phyloP scores from a whole-genome alignment of 2,797 vertebrate species.

The Pempheris klunzingeri region DNA sequence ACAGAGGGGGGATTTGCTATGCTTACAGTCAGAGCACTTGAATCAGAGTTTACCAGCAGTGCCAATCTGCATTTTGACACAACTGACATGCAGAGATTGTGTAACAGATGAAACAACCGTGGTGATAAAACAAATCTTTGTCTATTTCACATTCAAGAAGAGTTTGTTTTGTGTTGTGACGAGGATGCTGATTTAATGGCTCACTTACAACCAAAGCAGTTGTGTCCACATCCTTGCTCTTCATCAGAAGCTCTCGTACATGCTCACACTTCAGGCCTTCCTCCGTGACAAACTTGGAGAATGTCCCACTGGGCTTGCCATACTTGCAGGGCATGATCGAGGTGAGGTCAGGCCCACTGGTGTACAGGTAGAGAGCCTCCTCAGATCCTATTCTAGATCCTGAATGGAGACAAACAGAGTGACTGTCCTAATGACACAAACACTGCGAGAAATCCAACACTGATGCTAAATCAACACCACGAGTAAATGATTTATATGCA shows the following conservation, averaged over 20 bases:
- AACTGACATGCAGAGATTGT: constrained; percentile 6
- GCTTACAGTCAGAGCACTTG: constrained; percentile 41
- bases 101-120: constrained; percentile 9
- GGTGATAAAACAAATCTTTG: constrained; percentile 11
- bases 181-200: background rate
- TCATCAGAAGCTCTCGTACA: constrained; percentile 92
- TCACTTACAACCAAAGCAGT: constrained; percentile 91
- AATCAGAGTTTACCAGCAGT: constrained; percentile 28
- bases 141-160: background rate
- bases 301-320: constrained; percentile 86
- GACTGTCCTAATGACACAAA: constrained; percentile 12
- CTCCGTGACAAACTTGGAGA: constrained; percentile 92
- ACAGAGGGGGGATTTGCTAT: constrained; percentile 43
- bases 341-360: constrained; percentile 93
- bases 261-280: constrained; percentile 91
- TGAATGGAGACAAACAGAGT: constrained; percentile 65
- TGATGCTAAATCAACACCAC: background rate
- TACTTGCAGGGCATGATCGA: constrained; percentile 98
- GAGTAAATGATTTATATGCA: constrained; percentile 23
- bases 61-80: constrained; percentile 7
- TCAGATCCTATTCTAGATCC: constrained; percentile 92
- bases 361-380: constrained; percentile 94
- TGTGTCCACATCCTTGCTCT: constrained; percentile 89
- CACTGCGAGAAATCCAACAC: background rate
- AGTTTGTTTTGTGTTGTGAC: constrained; percentile 10